These are phyloP conservation scores for Scaptomyza reducta DNA, from an alignment of 2,888 invertebrate species.

Conservation along the genomic window DNA sequence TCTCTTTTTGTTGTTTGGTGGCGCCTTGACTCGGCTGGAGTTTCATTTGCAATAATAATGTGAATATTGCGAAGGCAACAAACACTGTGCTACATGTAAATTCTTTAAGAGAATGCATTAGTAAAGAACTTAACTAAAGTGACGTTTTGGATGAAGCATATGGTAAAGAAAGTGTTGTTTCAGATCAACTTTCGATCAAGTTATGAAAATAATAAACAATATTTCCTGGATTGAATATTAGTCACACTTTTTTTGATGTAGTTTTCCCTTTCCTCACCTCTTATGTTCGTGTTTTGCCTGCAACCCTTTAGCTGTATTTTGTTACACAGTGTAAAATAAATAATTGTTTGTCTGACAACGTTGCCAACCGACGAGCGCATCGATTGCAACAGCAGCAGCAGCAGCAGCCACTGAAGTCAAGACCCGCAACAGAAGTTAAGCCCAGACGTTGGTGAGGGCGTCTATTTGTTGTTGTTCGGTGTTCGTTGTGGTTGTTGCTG, in stretches of 20 bases:
- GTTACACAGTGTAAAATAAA: slow-evolving; percentile 53
- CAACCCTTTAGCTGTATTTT: slow-evolving; percentile 1
- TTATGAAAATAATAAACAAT: too few relatives aligned
- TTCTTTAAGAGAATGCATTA: background rate
- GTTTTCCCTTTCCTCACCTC: too few relatives aligned
- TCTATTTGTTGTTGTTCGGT: slow-evolving; percentile 10
- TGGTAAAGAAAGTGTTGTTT: too few relatives aligned
- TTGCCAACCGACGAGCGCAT: slow-evolving; percentile 51
- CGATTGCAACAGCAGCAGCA: slow-evolving; percentile 67
- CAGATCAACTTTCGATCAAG: too few relatives aligned
- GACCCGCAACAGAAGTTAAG: slow-evolving; percentile 22
- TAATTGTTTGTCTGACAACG: slow-evolving; percentile 41
- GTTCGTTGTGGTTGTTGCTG: slow-evolving; percentile 1
- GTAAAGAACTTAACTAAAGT: background rate
- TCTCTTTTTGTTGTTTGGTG: slow-evolving; percentile 29
- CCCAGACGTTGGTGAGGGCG: slow-evolving; percentile 4
- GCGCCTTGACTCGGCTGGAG: slow-evolving; percentile 64
- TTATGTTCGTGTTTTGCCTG: too few relatives aligned
- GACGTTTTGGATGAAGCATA: too few relatives aligned
- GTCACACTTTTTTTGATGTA: too few relatives aligned
- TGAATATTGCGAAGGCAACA: slow-evolving; percentile 58
- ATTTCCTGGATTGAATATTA: too few relatives aligned
- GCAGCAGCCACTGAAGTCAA: slow-evolving; percentile 45
- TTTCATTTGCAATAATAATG: slow-evolving; percentile 66
- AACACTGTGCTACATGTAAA: slow-evolving; percentile 50